Conservation (phyloP, 2,888 invertebrate genomes). For the Pyrochroa serraticornis region DNA sequence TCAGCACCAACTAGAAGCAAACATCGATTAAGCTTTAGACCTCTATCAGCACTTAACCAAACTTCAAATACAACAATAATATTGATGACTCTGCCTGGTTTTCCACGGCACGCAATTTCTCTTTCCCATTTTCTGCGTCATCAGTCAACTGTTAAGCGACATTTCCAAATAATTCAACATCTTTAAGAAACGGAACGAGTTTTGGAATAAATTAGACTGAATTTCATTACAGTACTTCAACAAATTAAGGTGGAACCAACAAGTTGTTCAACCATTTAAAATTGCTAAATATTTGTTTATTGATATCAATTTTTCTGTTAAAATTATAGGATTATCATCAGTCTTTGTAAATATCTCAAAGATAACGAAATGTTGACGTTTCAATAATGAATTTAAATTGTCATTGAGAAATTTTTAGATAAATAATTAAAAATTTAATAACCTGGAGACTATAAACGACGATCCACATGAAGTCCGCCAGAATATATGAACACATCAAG, state of each 20-base stretch:
- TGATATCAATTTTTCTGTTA: slow-evolving; percentile 10
- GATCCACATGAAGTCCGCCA: slow-evolving; percentile 88
- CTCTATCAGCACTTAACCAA: not conserved
- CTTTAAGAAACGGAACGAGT: not conserved
- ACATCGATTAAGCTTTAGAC: too few species aligned
- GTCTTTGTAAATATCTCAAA: slow-evolving; percentile 13
- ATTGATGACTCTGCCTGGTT: not conserved
- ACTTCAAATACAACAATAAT: not conserved
- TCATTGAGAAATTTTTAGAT: not conserved
- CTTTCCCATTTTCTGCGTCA: too few species aligned
- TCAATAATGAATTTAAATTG: not conserved
- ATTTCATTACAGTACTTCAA: not conserved
- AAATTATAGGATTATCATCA: slow-evolving; percentile 5
- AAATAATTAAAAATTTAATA: slow-evolving; percentile 46
- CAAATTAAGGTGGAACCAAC: too few species aligned
- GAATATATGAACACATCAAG: slow-evolving; percentile 88
- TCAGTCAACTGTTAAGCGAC: too few species aligned
- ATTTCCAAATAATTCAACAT: too few species aligned
- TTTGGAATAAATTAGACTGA: not conserved
- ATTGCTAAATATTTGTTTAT: slow-evolving; percentile 13
- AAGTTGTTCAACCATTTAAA: too few species aligned
- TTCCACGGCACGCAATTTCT: not conserved
- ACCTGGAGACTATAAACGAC: slow-evolving; percentile 79
- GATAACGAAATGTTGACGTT: not conserved
- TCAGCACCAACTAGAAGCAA: too few species aligned